Evolutionary conservation across 2,888 invertebrate genomes (phyloP), one percentile per base, ranked within the genome.

Genomic region (Sesamia inferens): DNA sequence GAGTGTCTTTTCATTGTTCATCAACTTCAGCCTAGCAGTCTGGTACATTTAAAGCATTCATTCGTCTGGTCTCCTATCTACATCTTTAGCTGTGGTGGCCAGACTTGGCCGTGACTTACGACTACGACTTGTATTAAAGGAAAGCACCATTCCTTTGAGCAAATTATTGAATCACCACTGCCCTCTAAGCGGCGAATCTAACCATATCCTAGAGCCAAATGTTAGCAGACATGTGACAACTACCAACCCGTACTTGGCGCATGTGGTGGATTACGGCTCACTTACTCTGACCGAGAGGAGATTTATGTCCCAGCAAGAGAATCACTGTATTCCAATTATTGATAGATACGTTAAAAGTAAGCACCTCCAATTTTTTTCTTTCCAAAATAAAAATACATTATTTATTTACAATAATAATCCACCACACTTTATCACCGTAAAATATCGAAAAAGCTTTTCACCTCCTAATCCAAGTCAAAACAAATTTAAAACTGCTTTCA

Each of bases 401-500:
- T 31, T 51, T 57, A 39, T 24, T 42, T 14, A 31, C 1, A 31
- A 31, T 44, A 44, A 11, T 44, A 44, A 11, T 16, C 22, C 0
- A n/a, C 2, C 11, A 39, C 42, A 47, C 19, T 16, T 10, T 16
- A 39, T 0, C 51, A 70, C 54, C 42, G 58, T 62, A 19, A 66
- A 77, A 66, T 22, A 51, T 65, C 16, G 68, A 57, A 76, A 75
- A 57, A 73, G 24, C 13, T 54, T 55, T 31, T 31, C 11, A 24
- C 22, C 4, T 31, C 31, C 10, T 68, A 55, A 78, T 68, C 22
- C 51, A 42, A 70, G 55, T 14, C 47, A 42, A 61, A 78, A 66
- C n/a, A 79, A 79, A 59, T 71, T 63, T 57, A 61, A 69, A 47
- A 58, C n/a, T 6, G 19, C 13, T 57, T 31, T 31, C 48, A 42